phyloP scores from a whole-genome alignment of 2,113 vertebrate species.

The Phyllostomus discolor region DNA sequence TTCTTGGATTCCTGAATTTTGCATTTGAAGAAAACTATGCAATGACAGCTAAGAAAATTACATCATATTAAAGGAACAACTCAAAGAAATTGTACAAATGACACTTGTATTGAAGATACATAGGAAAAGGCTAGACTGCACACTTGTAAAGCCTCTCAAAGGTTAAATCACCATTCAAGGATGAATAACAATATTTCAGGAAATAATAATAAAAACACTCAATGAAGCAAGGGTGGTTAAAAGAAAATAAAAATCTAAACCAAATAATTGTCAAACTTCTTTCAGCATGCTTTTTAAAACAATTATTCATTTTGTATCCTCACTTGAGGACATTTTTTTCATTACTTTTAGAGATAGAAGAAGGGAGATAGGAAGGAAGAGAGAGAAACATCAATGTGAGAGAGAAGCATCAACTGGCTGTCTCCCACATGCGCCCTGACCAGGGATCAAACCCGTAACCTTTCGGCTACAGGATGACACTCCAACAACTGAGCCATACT shows the following conservation, averaged over 20 bases:
- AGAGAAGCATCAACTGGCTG: no score
- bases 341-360: no score
- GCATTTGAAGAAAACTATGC: not conserved
- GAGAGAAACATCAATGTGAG: no score
- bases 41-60: constrained; percentile 26
- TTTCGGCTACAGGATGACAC: no score
- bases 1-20: constrained; percentile 3
- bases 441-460: no score
- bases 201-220: not conserved
- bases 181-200: not conserved
- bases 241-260: not conserved
- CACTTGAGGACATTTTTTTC: no score
- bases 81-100: not conserved
- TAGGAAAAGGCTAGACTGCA: not conserved
- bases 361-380: no score
- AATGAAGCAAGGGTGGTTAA: not conserved
- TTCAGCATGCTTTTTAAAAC: not conserved
- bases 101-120: not conserved
- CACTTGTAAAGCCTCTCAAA: not conserved
- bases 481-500: no score
- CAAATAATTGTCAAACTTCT: not conserved
- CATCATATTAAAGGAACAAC: not conserved
- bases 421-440: no score
- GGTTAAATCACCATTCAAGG: not conserved
- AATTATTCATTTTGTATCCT: no score